A percentile compares a stretch with the other conserved stretches of the same genome.
Evolutionary conservation across 2,797 vertebrate species (phyloP).

Genomic region (Gadopsis marmoratus): DNA sequence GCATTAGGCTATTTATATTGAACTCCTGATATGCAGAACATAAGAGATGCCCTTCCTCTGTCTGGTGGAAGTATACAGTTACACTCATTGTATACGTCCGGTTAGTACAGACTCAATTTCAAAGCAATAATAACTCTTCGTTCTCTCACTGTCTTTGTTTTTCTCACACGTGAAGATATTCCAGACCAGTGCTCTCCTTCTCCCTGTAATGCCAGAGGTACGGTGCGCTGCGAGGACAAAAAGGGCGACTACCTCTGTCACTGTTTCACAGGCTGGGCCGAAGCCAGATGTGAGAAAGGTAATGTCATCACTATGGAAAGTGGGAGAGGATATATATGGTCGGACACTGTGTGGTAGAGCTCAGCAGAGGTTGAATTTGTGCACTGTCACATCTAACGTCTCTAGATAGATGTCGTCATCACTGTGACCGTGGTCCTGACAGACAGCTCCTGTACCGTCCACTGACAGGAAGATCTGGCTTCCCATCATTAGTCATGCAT

Average conservation of each 20-base stretch:
- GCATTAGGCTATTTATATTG: constrained; percentile 76
- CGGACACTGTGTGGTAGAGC: constrained; percentile 25
- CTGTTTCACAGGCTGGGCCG: constrained; percentile 93
- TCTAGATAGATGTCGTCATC: constrained; percentile 17
- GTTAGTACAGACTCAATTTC: constrained; percentile 21
- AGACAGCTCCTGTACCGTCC: constrained; percentile 3
- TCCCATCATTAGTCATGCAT: constrained; percentile 1
- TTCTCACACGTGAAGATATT: constrained; percentile 85
- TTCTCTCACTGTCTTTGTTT: constrained; percentile 37
- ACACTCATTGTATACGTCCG: constrained; percentile 20
- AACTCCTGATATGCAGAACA: constrained; percentile 61
- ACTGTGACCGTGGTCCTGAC: constrained; percentile 51
- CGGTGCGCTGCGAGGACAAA: constrained; percentile 90
- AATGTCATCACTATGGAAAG: constrained; percentile 50
- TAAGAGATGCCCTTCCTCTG: constrained; percentile 64
- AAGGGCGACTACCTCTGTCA: constrained; percentile 93
- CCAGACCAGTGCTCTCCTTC: constrained; percentile 95
- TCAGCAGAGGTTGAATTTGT: constrained; percentile 53
- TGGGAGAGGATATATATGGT: not conserved
- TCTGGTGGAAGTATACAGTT: constrained; percentile 49
- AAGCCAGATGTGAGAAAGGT: constrained; percentile 91
- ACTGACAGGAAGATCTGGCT: constrained; percentile 7
- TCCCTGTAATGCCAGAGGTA: constrained; percentile 89
- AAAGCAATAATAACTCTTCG: constrained; percentile 24
- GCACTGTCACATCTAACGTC: constrained; percentile 37